A percentile compares a stretch with the other conserved stretches of the same genome.
phyloP scores from a whole-genome alignment of 2,113 vertebrate genomes.

The Electrona antarctica region DNA sequence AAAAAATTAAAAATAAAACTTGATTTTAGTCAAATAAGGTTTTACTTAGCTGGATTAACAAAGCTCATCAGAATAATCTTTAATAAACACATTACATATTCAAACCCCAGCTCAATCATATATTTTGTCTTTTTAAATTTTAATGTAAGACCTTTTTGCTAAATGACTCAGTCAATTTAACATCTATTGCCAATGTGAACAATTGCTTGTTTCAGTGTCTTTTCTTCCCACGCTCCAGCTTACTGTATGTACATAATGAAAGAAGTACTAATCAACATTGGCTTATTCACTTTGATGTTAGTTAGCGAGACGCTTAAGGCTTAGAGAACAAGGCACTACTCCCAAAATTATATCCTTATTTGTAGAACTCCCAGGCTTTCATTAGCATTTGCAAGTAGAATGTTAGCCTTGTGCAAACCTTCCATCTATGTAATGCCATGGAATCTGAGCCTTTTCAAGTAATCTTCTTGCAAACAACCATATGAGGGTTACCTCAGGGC shows the following conservation, averaged over 20 bases:
- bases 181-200: slow-evolving; percentile 39
- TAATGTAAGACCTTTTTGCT: slow-evolving; percentile 15
- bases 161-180: slow-evolving; percentile 46
- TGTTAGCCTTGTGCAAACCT: slow-evolving; percentile 61
- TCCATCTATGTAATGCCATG: slow-evolving; percentile 35
- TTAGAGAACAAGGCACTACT: slow-evolving; percentile 30
- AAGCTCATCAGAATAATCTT: not conserved
- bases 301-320: slow-evolving; percentile 62
- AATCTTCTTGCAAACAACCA: slow-evolving; percentile 49
- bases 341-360: slow-evolving; percentile 53
- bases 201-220: slow-evolving; percentile 49
- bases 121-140: too few relatives aligned
- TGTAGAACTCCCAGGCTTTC: slow-evolving; percentile 65
- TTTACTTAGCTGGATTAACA: not conserved
- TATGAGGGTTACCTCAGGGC: slow-evolving; percentile 31
- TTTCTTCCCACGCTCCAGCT: slow-evolving; percentile 43
- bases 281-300: slow-evolving; percentile 67
- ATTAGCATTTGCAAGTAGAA: slow-evolving; percentile 66
- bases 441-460: slow-evolving; percentile 48
- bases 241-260: slow-evolving; percentile 61
- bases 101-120: too few relatives aligned
- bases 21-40: not conserved
- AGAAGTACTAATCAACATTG: slow-evolving; percentile 43
- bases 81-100: slow-evolving; percentile 8
- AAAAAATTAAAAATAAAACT: not conserved